These are phyloP conservation scores for Himalopsyche kuldschensis DNA, from an alignment of 2,888 invertebrate genomes.

Conservation along the genomic window DNA sequence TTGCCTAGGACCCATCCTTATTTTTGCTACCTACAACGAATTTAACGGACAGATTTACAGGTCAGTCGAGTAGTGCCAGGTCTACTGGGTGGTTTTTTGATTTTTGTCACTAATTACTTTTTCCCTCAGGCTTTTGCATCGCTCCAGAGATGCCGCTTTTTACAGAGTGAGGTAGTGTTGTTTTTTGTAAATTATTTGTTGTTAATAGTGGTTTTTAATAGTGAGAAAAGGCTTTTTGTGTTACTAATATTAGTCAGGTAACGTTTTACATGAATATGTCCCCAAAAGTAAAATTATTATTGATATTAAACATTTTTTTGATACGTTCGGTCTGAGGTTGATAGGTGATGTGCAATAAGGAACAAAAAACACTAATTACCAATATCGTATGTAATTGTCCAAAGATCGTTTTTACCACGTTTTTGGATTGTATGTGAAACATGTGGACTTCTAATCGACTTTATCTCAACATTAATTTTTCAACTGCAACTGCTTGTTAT, in stretches of 20 bases:
- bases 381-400: no score
- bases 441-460: no score
- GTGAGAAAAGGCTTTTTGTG: neutral
- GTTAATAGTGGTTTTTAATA: neutral
- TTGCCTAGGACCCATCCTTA: constrained; percentile 59
- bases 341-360: no score
- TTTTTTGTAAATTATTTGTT: neutral
- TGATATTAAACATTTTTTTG: no score
- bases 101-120: neutral
- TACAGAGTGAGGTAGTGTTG: neutral
- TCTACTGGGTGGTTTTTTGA: neutral
- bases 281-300: no score
- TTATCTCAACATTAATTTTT: no score
- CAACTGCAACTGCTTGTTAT: no score
- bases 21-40: constrained; percentile 61
- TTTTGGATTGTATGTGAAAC: no score
- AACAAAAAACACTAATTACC: no score
- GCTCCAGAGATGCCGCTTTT: neutral
- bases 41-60: constrained; percentile 58
- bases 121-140: neutral
- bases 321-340: no score
- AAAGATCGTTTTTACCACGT: no score
- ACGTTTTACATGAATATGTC: no score
- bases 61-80: constrained; percentile 42
- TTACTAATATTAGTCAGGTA: neutral